Conservation (phyloP, 2,113 vertebrate genomes). For the Zosterops japonicus region DNA sequence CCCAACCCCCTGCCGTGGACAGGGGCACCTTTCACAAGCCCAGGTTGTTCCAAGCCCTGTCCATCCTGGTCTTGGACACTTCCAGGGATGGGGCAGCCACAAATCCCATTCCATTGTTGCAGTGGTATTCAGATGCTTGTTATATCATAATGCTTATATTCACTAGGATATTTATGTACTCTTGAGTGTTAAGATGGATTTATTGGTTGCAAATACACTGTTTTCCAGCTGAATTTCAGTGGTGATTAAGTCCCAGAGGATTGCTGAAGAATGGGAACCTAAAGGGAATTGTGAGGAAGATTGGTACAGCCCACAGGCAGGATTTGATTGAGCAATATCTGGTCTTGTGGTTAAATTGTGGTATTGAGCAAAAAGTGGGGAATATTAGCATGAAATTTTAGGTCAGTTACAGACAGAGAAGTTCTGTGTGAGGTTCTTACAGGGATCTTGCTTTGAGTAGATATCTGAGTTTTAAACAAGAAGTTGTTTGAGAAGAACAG, state of each 20-base stretch:
- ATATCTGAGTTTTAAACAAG: not conserved
- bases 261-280: not conserved
- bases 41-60: not conserved
- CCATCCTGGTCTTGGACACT: not conserved
- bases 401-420: not conserved
- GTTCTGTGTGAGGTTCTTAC: not conserved
- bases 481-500: not conserved
- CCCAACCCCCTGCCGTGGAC: not conserved
- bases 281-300: not conserved
- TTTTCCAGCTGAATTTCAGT: not conserved
- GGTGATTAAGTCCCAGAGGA: not conserved
- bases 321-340: not conserved
- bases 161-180: not conserved
- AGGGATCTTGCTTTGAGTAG: not conserved
- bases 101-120: not conserved
- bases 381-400: not conserved
- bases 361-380: not conserved
- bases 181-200: not conserved
- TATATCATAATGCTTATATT: accelerated
- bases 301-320: not conserved
- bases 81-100: not conserved
- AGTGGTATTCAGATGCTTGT: not conserved
- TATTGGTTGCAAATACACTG: not conserved
- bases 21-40: not conserved
- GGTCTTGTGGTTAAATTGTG: not conserved